Percentiles rank a stretch among this genome's conserved stretches.
Conservation (phyloP, 2,113 vertebrate species). For the Alligator sinensis region DNA sequence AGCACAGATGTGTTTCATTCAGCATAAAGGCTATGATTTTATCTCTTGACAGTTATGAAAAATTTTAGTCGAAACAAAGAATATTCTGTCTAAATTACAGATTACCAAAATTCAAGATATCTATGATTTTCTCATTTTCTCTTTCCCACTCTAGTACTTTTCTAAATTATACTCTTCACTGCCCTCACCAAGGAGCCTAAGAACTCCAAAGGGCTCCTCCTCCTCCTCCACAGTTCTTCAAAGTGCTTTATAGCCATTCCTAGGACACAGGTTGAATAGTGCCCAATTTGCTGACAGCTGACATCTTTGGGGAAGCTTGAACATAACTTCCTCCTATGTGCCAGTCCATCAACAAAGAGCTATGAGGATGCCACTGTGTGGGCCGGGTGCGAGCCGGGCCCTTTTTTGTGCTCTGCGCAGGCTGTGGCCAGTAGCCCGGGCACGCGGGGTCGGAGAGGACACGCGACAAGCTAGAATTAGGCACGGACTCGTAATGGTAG, state of each 20-base stretch:
- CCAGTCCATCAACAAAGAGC: no score
- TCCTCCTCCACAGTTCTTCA: neutral
- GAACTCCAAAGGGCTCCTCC: neutral
- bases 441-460: no score
- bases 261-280: neutral
- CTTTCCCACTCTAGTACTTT: neutral
- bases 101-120: neutral
- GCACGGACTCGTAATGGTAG: no score
- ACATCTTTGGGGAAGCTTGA: neutral
- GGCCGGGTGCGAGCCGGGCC: no score
- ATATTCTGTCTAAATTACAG: neutral
- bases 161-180: neutral
- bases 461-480: no score
- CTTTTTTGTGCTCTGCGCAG: no score
- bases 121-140: neutral
- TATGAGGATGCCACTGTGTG: no score
- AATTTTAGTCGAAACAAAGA: neutral
- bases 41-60: neutral
- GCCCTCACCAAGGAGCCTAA: neutral
- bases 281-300: neutral
- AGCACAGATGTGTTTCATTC: neutral
- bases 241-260: neutral
- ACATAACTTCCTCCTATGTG: no score
- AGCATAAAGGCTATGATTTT: neutral
- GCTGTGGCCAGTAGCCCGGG: no score